A percentile compares a stretch with the other conserved stretches of the same genome.
Conservation (phyloP, 2,113 vertebrate species). For the Nipponia nippon region DNA sequence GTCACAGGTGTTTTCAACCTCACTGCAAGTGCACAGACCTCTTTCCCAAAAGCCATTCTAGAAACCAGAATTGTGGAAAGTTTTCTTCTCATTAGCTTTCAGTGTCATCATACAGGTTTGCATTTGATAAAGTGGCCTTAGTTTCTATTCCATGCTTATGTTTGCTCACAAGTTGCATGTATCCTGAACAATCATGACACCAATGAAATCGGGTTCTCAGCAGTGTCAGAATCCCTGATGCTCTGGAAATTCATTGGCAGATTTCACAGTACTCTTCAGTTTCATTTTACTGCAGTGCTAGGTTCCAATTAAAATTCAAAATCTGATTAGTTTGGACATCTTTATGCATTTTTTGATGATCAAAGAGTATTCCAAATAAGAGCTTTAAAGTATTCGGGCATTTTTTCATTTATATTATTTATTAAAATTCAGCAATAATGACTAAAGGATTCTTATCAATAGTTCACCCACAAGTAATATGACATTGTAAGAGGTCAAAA, state of each 20-base stretch:
- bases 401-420: neutral
- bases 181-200: neutral
- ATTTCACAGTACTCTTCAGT: neutral
- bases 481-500: neutral
- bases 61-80: neutral
- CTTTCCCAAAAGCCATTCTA: neutral
- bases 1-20: neutral
- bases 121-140: neutral
- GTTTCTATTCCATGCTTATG: neutral
- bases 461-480: neutral
- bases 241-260: neutral
- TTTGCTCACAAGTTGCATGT: neutral
- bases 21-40: neutral
- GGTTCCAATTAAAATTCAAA: neutral
- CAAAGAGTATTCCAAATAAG: neutral
- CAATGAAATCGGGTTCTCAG: neutral
- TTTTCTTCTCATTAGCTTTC: neutral
- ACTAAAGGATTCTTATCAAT: neutral
- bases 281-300: neutral
- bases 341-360: neutral
- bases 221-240: neutral
- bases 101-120: neutral
- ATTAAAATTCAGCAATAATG: neutral
- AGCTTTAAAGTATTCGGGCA: neutral
- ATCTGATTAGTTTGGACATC: neutral